Evolutionary conservation across 1,140 invertebrate genomes (phyloP).

Genomic region (Calliphora vicina): DNA sequence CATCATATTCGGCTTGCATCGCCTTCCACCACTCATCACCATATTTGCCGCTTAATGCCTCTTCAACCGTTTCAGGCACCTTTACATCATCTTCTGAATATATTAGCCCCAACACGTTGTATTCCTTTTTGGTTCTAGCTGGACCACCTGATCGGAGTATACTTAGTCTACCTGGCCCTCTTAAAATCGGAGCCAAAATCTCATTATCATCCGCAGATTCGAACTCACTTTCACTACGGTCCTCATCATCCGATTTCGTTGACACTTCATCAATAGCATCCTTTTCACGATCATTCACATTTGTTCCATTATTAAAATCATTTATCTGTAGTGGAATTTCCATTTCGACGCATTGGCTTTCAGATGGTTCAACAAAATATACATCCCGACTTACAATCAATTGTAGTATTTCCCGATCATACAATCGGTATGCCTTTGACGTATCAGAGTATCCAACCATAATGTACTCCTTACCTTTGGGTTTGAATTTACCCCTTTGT

Average conservation of each 20-base stretch:
- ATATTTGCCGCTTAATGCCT: neutral
- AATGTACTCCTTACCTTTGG: constrained; percentile 36
- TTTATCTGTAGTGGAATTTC: neutral
- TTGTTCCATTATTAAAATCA: neutral
- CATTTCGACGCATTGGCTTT: neutral
- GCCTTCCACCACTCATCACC: constrained; percentile 23
- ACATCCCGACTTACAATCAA: constrained; percentile 31
- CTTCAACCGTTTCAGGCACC: neutral
- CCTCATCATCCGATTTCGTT: neutral
- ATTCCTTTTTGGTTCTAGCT: constrained; percentile 2
- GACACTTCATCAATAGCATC: neutral
- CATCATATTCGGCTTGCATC: constrained; percentile 40
- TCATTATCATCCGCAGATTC: neutral
- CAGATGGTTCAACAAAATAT: neutral
- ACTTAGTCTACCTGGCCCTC: neutral
- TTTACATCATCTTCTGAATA: too few relatives aligned
- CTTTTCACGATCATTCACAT: too few relatives aligned
- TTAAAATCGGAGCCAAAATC: too few relatives aligned
- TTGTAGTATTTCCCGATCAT: neutral
- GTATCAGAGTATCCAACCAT: constrained; percentile 37
- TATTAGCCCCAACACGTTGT: neutral
- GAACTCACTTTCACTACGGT: constrained; percentile 4
- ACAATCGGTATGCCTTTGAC: constrained; percentile 36
- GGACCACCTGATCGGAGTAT: neutral
- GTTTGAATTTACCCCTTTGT: constrained; percentile 20